A percentile compares a stretch with the other conserved stretches of the same genome.
These are phyloP conservation scores for Corythoichthys intestinalis DNA, from an alignment of 2,113 vertebrate species.

Conservation along the genomic window DNA sequence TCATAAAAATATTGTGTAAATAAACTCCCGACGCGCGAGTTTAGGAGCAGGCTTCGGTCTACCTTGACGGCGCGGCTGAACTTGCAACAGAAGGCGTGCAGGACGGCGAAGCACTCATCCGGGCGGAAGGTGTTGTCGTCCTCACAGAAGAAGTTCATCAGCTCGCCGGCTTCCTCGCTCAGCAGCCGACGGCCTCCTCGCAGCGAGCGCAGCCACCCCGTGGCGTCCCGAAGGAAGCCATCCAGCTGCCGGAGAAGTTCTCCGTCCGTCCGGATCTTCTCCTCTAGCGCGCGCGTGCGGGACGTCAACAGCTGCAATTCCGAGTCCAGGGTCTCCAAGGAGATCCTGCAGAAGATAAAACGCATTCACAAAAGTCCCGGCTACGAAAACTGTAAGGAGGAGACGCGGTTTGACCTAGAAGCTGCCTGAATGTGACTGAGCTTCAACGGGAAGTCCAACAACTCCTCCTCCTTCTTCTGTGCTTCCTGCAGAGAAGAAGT, in stretches of 20 bases:
- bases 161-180: conserved; percentile 29
- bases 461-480: conserved; percentile 51
- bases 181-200: conserved; percentile 35
- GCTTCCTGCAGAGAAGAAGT: conserved; percentile 35
- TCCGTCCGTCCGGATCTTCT: conserved; percentile 34
- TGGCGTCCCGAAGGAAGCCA: conserved; percentile 43
- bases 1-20: background rate
- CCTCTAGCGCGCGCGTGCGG: conserved; percentile 47
- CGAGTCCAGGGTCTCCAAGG: conserved; percentile 47
- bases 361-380: background rate
- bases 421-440: conserved; percentile 46
- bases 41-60: background rate
- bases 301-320: conserved; percentile 41
- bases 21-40: too few relatives aligned
- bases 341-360: conserved; percentile 32
- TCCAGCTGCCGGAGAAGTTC: conserved; percentile 55
- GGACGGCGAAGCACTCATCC: conserved; percentile 55
- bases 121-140: conserved; percentile 48
- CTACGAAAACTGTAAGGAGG: background rate
- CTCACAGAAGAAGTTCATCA: conserved; percentile 61
- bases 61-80: conserved; percentile 46
- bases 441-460: conserved; percentile 61
- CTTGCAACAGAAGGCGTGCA: conserved; percentile 47
- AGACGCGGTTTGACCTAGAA: conserved; percentile 35
- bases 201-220: conserved; percentile 30